Evolutionary conservation across 2,888 invertebrate species (phyloP).

Genomic region (Rapana venosa): DNA sequence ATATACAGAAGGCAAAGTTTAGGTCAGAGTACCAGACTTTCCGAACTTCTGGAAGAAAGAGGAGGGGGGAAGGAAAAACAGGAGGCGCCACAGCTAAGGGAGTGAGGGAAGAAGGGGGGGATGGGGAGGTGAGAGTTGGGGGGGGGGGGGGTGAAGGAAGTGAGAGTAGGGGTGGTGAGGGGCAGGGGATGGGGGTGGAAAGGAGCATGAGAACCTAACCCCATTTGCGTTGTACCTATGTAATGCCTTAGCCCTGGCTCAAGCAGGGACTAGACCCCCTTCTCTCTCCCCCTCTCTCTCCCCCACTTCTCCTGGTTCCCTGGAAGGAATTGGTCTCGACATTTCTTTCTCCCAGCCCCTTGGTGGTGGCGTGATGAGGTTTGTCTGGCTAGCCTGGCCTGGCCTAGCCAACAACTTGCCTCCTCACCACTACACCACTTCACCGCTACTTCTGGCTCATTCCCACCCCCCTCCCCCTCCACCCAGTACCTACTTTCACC

Average conservation of each 20-base stretch:
- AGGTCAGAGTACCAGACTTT: slow-evolving; percentile 27
- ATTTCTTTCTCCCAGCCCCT: slow-evolving; percentile 12
- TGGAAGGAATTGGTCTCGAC: slow-evolving; percentile 38
- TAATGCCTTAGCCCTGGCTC: slow-evolving; percentile 24
- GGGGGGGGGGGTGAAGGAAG: neutral
- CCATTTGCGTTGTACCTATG: slow-evolving; percentile 23
- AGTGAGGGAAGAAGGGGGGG: neutral
- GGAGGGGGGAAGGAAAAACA: neutral
- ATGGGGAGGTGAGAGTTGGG: neutral
- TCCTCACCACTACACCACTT: neutral
- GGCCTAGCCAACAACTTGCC: too few species aligned
- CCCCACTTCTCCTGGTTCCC: neutral
- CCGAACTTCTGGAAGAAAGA: slow-evolving; percentile 13
- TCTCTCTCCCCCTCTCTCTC: neutral
- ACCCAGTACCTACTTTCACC: neutral
- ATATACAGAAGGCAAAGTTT: slow-evolving; percentile 32
- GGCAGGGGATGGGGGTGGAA: neutral
- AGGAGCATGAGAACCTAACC: slow-evolving; percentile 34
- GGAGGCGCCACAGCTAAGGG: neutral
- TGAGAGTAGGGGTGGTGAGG: neutral
- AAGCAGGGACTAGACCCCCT: neutral
- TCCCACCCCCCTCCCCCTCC: neutral
- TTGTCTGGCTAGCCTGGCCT: slow-evolving; percentile 34
- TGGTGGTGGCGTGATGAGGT: slow-evolving; percentile 37
- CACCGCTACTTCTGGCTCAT: neutral